Evolutionary conservation across 2,888 invertebrate genomes (phyloP).

Genomic region (Coenonympha glycerion): DNA sequence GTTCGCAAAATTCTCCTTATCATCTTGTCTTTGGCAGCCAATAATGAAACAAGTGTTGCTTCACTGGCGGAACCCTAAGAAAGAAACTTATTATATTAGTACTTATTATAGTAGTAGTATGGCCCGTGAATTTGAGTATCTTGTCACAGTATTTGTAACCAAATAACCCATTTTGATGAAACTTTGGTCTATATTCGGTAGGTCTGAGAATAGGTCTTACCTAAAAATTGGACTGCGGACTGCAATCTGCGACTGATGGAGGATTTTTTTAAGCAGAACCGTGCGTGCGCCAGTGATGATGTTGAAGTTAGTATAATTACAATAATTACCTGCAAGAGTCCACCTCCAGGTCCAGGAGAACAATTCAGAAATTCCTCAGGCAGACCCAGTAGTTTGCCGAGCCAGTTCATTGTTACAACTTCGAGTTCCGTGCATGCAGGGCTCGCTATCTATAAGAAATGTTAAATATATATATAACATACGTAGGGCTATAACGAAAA

Average conservation of each 20-base stretch:
- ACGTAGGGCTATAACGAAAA: too few species aligned
- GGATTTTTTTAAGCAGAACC: too few species aligned
- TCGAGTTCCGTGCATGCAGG: conserved; percentile 95
- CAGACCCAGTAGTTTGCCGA: conserved; percentile 88
- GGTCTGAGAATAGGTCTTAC: too few species aligned
- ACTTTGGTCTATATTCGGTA: too few species aligned
- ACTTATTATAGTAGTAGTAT: too few species aligned
- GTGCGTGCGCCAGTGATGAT: too few species aligned
- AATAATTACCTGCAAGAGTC: conserved; percentile 86
- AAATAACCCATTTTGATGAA: too few species aligned
- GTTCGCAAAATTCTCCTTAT: conserved; percentile 71
- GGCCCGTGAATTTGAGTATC: neutral
- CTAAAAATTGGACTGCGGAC: too few species aligned
- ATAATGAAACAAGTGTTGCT: conserved; percentile 86
- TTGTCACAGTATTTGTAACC: too few species aligned
- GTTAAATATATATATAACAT: too few species aligned
- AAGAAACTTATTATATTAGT: conserved; percentile 17
- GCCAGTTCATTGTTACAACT: conserved; percentile 94
- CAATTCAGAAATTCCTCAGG: conserved; percentile 88
- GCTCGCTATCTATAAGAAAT: conserved; percentile 79
- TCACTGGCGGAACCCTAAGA: conserved; percentile 92
- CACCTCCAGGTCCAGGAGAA: conserved; percentile 86
- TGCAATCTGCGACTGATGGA: too few species aligned
- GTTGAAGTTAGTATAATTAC: too few species aligned
- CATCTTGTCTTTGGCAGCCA: conserved; percentile 84